These are phyloP conservation scores for Suillia variegata DNA, from an alignment of 2,888 invertebrate species.

Conservation along the genomic window DNA sequence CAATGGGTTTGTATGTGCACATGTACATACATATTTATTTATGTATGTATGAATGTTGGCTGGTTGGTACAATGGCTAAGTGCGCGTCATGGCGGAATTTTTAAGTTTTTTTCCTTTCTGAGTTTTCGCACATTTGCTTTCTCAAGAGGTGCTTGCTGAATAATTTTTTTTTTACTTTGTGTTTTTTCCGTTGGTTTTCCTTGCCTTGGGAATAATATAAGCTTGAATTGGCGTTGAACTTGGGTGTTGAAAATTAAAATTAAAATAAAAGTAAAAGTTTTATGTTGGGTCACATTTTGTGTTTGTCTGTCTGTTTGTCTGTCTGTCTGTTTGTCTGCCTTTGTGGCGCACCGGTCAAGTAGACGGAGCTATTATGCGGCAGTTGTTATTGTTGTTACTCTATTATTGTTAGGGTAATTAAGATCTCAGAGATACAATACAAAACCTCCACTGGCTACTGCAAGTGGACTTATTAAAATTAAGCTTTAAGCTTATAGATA, in stretches of 20 bases:
- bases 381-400: not conserved
- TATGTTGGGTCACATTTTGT: slow-evolving; percentile 30
- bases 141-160: slow-evolving; percentile 5
- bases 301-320: too few species aligned
- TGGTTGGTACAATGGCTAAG: too few species aligned
- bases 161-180: slow-evolving; percentile 11
- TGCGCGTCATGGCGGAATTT: slow-evolving; percentile 8
- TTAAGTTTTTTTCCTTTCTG: slow-evolving; percentile 10
- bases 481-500: slow-evolving; percentile 1
- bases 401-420: slow-evolving; percentile 16
- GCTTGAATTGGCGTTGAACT: slow-evolving; percentile 35
- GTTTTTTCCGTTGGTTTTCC: slow-evolving; percentile 18
- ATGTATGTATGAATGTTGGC: too few species aligned
- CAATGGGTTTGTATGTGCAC: too few species aligned
- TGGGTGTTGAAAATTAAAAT: slow-evolving; percentile 43
- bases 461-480: slow-evolving; percentile 15
- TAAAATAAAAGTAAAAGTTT: slow-evolving; percentile 49
- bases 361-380: slow-evolving; percentile 15
- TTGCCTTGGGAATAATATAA: not conserved
- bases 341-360: not conserved
- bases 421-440: slow-evolving; percentile 7
- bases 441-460: too few species aligned
- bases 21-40: too few species aligned
- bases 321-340: not conserved
- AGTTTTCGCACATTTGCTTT: slow-evolving; percentile 6